These are phyloP conservation scores for Eulithis prunata DNA, from an alignment of 2,888 invertebrate species.

Conservation along the genomic window DNA sequence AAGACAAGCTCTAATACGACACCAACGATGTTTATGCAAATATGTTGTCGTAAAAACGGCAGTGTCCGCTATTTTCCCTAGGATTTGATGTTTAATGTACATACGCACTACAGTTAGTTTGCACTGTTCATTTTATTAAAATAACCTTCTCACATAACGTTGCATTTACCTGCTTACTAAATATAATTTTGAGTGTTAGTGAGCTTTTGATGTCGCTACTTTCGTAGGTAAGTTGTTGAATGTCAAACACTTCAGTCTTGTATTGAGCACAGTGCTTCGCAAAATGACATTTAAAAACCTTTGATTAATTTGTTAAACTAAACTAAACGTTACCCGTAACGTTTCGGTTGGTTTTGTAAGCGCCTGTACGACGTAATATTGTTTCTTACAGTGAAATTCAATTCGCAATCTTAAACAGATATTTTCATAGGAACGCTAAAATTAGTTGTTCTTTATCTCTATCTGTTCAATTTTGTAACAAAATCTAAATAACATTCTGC, in stretches of 20 bases:
- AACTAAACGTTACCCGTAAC: not conserved
- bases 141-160: conserved; percentile 39
- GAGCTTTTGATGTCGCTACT: conserved; percentile 20
- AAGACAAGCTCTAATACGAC: conserved; percentile 33
- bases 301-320: not conserved
- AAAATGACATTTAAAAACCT: not conserved
- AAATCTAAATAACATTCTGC: conserved; percentile 36
- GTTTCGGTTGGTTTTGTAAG: no score
- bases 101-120: conserved; percentile 28
- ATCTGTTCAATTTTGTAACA: conserved; percentile 40
- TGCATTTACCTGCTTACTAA: conserved; percentile 34
- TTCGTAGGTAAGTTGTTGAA: no score
- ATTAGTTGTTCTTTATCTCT: conserved; percentile 38
- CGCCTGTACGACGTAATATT: conserved; percentile 7
- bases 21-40: conserved; percentile 44
- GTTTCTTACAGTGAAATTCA: conserved; percentile 32
- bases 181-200: conserved; percentile 30
- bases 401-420: conserved; percentile 34
- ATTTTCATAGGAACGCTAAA: conserved; percentile 35
- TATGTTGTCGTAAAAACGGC: conserved; percentile 37
- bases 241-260: not conserved
- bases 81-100: conserved; percentile 35
- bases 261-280: not conserved
- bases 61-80: conserved; percentile 40
- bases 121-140: conserved; percentile 42